These are phyloP conservation scores for Meiosimyza platycephala DNA, from an alignment of 2,888 invertebrate species.

Conservation along the genomic window DNA sequence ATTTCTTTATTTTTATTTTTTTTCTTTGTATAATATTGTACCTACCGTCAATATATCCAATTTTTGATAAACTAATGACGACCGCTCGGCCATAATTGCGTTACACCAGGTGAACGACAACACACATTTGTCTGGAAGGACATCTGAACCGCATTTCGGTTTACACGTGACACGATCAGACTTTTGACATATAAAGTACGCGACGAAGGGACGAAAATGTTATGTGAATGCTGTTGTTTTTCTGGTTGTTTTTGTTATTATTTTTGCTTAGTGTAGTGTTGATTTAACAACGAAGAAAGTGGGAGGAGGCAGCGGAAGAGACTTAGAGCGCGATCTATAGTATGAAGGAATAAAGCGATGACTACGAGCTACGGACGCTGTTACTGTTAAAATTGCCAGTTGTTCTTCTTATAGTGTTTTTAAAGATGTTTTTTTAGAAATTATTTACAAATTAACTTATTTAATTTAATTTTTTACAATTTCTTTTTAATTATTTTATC, in stretches of 20 bases:
- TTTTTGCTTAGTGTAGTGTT: no score
- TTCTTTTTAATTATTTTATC: slow-evolving; percentile 26
- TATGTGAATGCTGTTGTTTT: neutral
- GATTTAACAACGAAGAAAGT: slow-evolving; percentile 36
- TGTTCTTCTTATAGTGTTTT: neutral
- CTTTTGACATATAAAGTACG: neutral
- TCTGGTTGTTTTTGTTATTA: no score
- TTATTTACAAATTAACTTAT: slow-evolving; percentile 19
- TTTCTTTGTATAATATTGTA: slow-evolving; percentile 43
- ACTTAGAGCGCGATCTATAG: no score
- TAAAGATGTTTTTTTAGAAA: neutral
- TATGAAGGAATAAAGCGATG: neutral
- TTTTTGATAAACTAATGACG: slow-evolving; percentile 66
- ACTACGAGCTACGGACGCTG: slow-evolving; percentile 15
- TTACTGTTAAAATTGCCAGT: slow-evolving; percentile 14
- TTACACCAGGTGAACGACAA: slow-evolving; percentile 67
- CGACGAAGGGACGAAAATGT: slow-evolving; percentile 24
- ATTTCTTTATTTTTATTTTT: no score
- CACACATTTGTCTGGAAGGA: slow-evolving; percentile 67
- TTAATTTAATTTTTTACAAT: slow-evolving; percentile 1
- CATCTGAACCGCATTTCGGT: slow-evolving; percentile 44
- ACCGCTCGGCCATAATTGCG: slow-evolving; percentile 69
- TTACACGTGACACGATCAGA: slow-evolving; percentile 44
- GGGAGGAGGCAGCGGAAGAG: neutral
- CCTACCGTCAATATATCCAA: slow-evolving; percentile 69